Evolutionary conservation across 2,888 invertebrate species (phyloP), one percentile per base, ranked within the genome.

Genomic region (Oconnorella tubifera): DNA sequence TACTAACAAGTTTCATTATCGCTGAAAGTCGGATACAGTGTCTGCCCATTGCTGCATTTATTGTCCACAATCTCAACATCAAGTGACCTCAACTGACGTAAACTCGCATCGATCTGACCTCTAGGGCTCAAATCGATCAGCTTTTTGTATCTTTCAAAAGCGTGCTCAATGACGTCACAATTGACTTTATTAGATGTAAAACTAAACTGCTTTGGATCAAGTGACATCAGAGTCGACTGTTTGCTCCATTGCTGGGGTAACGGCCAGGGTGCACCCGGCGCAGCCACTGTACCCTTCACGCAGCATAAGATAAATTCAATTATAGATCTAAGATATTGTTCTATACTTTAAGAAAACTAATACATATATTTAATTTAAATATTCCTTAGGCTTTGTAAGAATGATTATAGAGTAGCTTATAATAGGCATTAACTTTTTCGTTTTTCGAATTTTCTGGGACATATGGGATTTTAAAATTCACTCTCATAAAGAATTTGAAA

Each of bases 241-340:
- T 66, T 53, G 3, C 63, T 57, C 74, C 75, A 75, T 33, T 62
- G 48, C 53, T 70, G 71, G 3, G 79, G 79, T 58, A 73, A 56
- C 2, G 79, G 79, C 79, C 79, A 79, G 58, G 77, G 77, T 14
- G 75, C 69, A n/a, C 78, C 78, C 1, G 78, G 78, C 3, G 71
- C 60, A 33, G 77, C 69, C n/a, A 67, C 56, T 28, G 71, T 57
- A 55, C 78, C 78, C 78, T 78, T 33, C n/a, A n/a, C n/a, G n/a
- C n/a, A n/a, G n/a, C n/a, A n/a, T n/a, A n/a, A n/a, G n/a, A n/a
- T n/a, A n/a, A n/a, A n/a, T n/a, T n/a, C n/a, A n/a, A n/a, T n/a
- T n/a, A n/a, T n/a, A n/a, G n/a, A n/a, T n/a, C n/a, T n/a, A n/a
- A n/a, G n/a, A n/a, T n/a, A n/a, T n/a, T n/a, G n/a, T n/a, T n/a